phyloP scores from a whole-genome alignment of 2,797 vertebrate genomes.

The Argyrosomus regius region DNA sequence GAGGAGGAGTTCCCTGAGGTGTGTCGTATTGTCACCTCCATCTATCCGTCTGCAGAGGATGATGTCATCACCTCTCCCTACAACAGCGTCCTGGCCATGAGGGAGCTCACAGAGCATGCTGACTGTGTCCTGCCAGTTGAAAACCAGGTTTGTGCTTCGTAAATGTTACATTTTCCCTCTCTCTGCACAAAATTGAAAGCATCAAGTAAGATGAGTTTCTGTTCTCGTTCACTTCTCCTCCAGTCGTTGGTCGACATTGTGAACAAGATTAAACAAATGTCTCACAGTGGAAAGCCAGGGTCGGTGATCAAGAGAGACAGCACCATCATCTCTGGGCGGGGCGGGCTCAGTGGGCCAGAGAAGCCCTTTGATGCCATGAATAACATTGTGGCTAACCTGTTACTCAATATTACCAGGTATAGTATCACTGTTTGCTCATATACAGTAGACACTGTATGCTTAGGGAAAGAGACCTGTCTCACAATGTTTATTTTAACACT shows the following conservation, averaged over 20 bases:
- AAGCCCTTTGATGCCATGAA: conserved; percentile 98
- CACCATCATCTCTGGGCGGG: conserved; percentile 87
- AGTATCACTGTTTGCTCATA: conserved; percentile 1
- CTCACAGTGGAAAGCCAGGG: conserved; percentile 83
- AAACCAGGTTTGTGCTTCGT: conserved; percentile 89
- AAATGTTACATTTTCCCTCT: no score
- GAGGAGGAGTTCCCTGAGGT: conserved; percentile 97
- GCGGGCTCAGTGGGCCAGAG: conserved; percentile 79
- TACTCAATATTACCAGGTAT: conserved; percentile 96
- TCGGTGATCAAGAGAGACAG: conserved; percentile 85
- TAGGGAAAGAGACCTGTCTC: not conserved
- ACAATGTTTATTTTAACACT: not conserved
- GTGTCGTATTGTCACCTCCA: conserved; percentile 92
- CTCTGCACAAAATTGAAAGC: not conserved
- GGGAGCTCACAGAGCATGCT: conserved; percentile 93
- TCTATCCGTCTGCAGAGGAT: conserved; percentile 95
- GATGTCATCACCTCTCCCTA: conserved; percentile 98
- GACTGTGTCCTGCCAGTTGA: conserved; percentile 96
- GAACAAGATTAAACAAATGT: conserved; percentile 91
- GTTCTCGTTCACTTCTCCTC: conserved; percentile 6
- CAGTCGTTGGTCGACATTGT: conserved; percentile 96
- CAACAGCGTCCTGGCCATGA: conserved; percentile 96
- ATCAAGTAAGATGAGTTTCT: not conserved
- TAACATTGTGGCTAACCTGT: conserved; percentile 95
- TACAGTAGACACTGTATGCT: not conserved